A percentile compares a stretch with the other conserved stretches of the same genome.
Evolutionary conservation across 2,888 invertebrate genomes (phyloP).

Genomic region (Trilocha varians): DNA sequence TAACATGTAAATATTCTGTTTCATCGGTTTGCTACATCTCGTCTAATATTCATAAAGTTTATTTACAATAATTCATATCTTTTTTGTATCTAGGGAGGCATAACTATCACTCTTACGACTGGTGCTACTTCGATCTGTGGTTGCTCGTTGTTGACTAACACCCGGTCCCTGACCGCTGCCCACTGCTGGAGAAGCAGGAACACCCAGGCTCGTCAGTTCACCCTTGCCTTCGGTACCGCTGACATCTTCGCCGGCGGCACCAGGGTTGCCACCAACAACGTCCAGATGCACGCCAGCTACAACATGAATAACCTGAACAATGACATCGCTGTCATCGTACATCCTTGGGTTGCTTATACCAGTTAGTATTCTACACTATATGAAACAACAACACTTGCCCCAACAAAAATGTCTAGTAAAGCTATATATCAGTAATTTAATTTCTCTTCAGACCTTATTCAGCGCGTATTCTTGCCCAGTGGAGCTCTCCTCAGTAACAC

Average conservation of each 20-base stretch:
- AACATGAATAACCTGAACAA: constrained; percentile 20
- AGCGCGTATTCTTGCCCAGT: constrained; percentile 26
- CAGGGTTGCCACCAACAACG: constrained; percentile 20
- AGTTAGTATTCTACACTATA: constrained; percentile 15
- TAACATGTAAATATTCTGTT: too few species aligned
- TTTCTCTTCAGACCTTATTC: constrained; percentile 31
- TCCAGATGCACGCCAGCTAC: constrained; percentile 21
- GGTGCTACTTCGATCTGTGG: constrained; percentile 26
- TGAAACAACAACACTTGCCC: too few species aligned
- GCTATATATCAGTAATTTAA: constrained; percentile 7
- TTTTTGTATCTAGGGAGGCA: constrained; percentile 16
- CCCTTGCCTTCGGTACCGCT: constrained; percentile 30
- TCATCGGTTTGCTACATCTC: too few species aligned
- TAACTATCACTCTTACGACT: constrained; percentile 23
- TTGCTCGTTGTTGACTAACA: constrained; percentile 24
- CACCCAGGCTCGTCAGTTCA: constrained; percentile 28
- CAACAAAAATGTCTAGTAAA: neutral
- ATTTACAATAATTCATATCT: too few species aligned
- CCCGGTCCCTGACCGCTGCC: constrained; percentile 25
- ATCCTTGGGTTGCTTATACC: constrained; percentile 19
- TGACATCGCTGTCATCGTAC: constrained; percentile 22
- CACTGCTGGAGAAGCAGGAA: constrained; percentile 34
- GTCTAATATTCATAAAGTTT: too few species aligned
- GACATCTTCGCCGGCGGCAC: constrained; percentile 26
- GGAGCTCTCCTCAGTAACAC: constrained; percentile 22